Base-by-base conservation (phyloP, 2,888 invertebrate genomes). In the Serrognathus titanus region DNA sequence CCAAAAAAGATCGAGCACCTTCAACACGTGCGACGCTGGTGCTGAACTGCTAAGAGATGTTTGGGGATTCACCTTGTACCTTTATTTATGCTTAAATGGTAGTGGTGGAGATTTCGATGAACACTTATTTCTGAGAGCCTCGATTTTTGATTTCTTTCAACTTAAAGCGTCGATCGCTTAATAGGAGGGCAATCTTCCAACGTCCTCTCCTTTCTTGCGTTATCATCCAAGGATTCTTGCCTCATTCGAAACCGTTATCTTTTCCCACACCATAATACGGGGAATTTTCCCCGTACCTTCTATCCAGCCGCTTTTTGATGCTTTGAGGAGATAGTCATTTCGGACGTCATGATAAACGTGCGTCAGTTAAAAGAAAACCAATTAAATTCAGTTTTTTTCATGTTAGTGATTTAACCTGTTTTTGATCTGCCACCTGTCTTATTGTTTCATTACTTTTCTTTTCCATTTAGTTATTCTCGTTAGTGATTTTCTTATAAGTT, bases 121-220 rank as follows among this genome's bases (percentile, higher is more conserved):
- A 1, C 16, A 3, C 52, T 46, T 47, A 38, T 52, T 47, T 53
- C 41, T 53, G 40, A 48, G 38, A 40, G 39, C 3, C 48, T 1
- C 37, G 40, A 39, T 12, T 16, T 49, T 37, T 48, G 39, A 53
- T 2, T 38, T 50, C 50, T 50, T 50, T 50, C 37, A 50, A n/a
- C 50, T 50, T 50, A 24, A 50, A 39, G 39, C 39, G 39, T 20
- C 36, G 48, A 13, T 48, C 48, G n/a, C 50, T 38, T 38, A 50
- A 50, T 38, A 38, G 1, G 43, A 43, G 13, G 16, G 39, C 50
- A 50, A 47, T 53, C 48, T 48, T 49, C 39, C 45, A n/a, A n/a
- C n/a, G 39, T 37, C 40, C n/a, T n/a, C n/a, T n/a, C n/a, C n/a
- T 13, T 48, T 48, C 13, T 31, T 50, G 16, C 35, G n/a, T 31